phyloP scores from a whole-genome alignment of 2,113 vertebrate genomes.

The Monopterus albus region DNA sequence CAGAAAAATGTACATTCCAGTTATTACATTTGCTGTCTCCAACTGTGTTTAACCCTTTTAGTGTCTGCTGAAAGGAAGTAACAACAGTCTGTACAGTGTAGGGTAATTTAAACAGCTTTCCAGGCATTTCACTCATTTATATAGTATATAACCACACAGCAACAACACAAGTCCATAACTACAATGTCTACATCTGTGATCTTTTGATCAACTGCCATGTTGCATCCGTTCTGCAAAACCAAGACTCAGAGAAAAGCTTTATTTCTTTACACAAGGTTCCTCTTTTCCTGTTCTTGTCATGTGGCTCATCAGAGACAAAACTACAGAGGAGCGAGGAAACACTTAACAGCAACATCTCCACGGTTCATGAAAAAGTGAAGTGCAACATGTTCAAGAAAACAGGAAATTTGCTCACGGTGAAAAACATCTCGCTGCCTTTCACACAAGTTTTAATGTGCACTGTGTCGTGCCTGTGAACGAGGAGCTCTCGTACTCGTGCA shows the following conservation, averaged over 20 bases:
- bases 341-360: slow-evolving; percentile 56
- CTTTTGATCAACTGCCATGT: slow-evolving; percentile 24
- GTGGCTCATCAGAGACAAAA: slow-evolving; percentile 67
- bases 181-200: slow-evolving; percentile 4
- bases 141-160: neutral
- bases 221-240: slow-evolving; percentile 36
- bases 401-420: slow-evolving; percentile 74
- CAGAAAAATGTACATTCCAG: neutral
- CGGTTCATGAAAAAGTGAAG: slow-evolving; percentile 76
- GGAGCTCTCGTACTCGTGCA: slow-evolving; percentile 16
- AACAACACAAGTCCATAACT: neutral
- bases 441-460: slow-evolving; percentile 36
- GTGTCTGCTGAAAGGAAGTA: neutral
- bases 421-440: slow-evolving; percentile 53
- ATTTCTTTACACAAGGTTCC: slow-evolving; percentile 63
- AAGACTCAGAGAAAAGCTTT: slow-evolving; percentile 44
- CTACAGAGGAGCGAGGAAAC: slow-evolving; percentile 57
- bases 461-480: slow-evolving; percentile 4
- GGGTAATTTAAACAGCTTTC: neutral
- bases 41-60: neutral
- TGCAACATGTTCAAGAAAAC: slow-evolving; percentile 77
- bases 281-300: slow-evolving; percentile 74
- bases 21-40: slow-evolving; percentile 11
- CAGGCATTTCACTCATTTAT: neutral
- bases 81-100: slow-evolving; percentile 7